phyloP scores from a whole-genome alignment of 2,113 vertebrate genomes.

The Dicaeum eximium region DNA sequence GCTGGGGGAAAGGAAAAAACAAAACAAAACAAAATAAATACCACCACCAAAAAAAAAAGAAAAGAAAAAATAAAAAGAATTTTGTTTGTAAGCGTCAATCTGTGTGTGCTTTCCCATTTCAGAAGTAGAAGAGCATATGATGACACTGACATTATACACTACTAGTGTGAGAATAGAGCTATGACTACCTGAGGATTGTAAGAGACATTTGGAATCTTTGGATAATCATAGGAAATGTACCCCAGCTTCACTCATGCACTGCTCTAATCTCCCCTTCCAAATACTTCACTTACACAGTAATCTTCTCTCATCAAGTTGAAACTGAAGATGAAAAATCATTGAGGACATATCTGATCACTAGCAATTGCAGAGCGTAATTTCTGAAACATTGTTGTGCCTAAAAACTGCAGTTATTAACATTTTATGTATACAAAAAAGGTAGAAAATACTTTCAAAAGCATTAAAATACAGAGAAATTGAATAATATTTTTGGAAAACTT shows the following conservation, averaged over 20 bases:
- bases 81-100: not conserved
- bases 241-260: not conserved
- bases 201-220: not conserved
- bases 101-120: not conserved
- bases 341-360: not conserved
- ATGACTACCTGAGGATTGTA: not conserved
- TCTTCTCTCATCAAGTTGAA: not conserved
- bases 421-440: not conserved
- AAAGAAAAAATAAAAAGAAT: not conserved
- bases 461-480: not conserved
- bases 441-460: not conserved
- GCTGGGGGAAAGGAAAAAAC: not conserved
- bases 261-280: not conserved
- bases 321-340: not conserved
- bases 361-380: not conserved
- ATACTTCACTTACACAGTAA: not conserved
- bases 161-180: not conserved
- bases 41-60: fast-evolving
- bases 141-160: not conserved
- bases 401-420: not conserved
- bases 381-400: not conserved
- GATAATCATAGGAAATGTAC: not conserved
- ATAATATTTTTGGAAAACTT: not conserved
- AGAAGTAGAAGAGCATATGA: not conserved
- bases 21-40: not conserved